phyloP scores from a whole-genome alignment of 2,113 vertebrate genomes.

The Brachypteracias leptosomus region DNA sequence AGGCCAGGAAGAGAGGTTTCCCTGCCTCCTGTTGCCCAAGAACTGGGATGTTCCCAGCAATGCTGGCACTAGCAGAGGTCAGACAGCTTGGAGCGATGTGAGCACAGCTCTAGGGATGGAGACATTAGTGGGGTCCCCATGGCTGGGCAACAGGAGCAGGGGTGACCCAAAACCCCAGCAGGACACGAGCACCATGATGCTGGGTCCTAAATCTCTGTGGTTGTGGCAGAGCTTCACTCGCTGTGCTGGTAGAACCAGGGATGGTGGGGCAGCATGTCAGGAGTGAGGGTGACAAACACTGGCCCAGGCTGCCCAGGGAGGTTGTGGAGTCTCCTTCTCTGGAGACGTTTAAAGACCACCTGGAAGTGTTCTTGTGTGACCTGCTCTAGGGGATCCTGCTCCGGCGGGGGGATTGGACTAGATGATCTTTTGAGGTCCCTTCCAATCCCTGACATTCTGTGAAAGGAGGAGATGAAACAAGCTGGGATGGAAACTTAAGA shows the following conservation, averaged over 20 bases:
- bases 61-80: not conserved
- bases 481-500: not conserved
- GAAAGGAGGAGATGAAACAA: slow-evolving; percentile 30
- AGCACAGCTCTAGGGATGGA: not conserved
- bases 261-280: not conserved
- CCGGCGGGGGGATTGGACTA: no score
- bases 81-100: fast-evolving
- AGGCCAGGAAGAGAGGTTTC: not conserved
- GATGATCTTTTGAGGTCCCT: no score
- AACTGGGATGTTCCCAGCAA: not conserved
- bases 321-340: no score
- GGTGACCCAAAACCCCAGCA: not conserved
- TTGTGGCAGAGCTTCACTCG: not conserved
- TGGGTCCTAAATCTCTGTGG: not conserved
- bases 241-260: not conserved
- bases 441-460: no score
- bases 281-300: no score
- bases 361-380: no score
- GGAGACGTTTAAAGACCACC: no score
- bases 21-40: fast-evolving
- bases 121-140: fast-evolving
- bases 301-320: no score
- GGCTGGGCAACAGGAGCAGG: not conserved
- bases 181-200: fast-evolving
- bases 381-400: no score